Evolutionary conservation across 2,113 vertebrate genomes (phyloP), one percentile per base, ranked within the genome.

Genomic region (Anseranas semipalmata): DNA sequence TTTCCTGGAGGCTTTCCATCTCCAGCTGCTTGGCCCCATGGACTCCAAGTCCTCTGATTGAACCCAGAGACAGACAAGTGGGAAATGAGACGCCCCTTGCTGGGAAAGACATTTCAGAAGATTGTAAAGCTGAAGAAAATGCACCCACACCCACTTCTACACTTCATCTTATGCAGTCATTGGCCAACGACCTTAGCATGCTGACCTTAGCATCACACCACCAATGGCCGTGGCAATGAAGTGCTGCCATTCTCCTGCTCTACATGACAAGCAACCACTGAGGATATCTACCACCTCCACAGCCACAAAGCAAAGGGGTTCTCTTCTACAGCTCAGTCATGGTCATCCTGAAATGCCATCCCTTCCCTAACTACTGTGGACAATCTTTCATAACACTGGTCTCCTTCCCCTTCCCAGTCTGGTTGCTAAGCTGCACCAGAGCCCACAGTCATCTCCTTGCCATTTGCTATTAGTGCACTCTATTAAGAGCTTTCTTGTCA

Each of bases 1-100:
- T 96, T 96, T 95, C 75, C 85, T 86, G 85, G 90, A 93, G 56
- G 27, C 4, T 92, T 84, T 94, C 72, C 85, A 92, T 11, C 33
- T 12, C 13, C 9, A 9, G 15, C 62, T 87, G 59, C 55, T 87
- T 59, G 46, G n/a, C 37, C 43, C 53, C 35, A 15, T 15, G 32
- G 75, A 74, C 59, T 66, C 45, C 59, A 86, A 77, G 67, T 41
- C 46, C 75, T 88, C 35, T 80, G 55, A 77, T 43, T 14, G 5
- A 88, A 59, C 21, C 30, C 39, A 68, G 28, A n/a, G 63, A 92
- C 53, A 82, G 35, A 28, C 5, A 76, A 76, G 45, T 32, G 70
- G 7, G 70, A 91, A 96, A 79, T 58, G 2, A 76, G 48, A 82
- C 22, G 6, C 2, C 4, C 90, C 13, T 19, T 21, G 13, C 32